Evolutionary conservation across 2,888 invertebrate genomes (phyloP), one percentile per base, ranked within the genome.

Genomic region (Arge pagana): DNA sequence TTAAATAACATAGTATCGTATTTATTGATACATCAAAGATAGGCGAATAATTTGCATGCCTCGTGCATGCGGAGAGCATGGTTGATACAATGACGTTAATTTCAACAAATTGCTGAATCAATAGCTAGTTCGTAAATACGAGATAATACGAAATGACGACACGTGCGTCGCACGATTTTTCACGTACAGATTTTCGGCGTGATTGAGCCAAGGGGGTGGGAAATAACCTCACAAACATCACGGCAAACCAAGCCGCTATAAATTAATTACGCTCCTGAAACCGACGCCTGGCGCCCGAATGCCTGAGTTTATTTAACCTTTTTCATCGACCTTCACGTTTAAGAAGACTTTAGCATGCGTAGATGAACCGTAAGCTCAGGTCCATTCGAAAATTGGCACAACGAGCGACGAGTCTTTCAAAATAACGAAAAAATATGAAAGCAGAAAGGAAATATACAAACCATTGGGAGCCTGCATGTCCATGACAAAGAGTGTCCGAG

Each of bases 401-500:
- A 43, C 45, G 43, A 54, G 43, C 15, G 18, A 35, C 21, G 35
- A 35, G 35, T 8, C 18, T 10, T 26, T 8, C 8, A 11, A 24
- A 42, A 37, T 19, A 10, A 35, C 11, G 23, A 42, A 23, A 21
- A 24, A 51, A 39, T 21, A 48, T 43, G 48, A 45, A 40, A 50
- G 53, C 16, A 41, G 41, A 21, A 50, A 55, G 43, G 57, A 48
- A 50, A 53, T 43, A 52, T 59, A 70, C 70, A 66, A 68, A 77
- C 77, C 77, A 72, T 77, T 77, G 60, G 77, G 71, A 63, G 77
- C 74, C 68, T 77, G 74, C 77, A 77, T 77, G 63, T 76, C 77
- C 76, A 75, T 76, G 72, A 72, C 71, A 73, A 72, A 75, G 72
- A 64, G 64, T 65, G 63, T 64, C 60, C 54, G 48, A 53, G 36